phyloP scores from a whole-genome alignment of 2,113 vertebrate genomes.

The Ophthalmolycus amberensis region DNA sequence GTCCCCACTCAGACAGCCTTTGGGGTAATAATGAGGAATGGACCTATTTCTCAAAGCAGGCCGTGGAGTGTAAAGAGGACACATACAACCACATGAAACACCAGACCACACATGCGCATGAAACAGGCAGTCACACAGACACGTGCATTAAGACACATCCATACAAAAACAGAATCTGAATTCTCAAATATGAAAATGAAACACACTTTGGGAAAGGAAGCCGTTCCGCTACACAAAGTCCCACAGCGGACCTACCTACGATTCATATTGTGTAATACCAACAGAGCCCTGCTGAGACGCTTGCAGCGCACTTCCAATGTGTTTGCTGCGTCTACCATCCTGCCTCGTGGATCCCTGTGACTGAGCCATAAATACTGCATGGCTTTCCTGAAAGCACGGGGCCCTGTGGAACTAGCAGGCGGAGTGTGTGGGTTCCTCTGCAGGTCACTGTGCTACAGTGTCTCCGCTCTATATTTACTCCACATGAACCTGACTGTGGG shows the following conservation, averaged over 20 bases:
- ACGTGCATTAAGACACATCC: neutral
- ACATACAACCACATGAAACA: slow-evolving; percentile 45
- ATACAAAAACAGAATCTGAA: slow-evolving; percentile 10
- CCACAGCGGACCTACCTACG: slow-evolving; percentile 9
- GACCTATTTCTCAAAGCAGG: slow-evolving; percentile 63
- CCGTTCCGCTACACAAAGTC: slow-evolving; percentile 22
- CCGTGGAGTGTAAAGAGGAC: slow-evolving; percentile 59
- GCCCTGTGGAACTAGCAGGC: slow-evolving; percentile 72
- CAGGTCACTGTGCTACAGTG: slow-evolving; percentile 77
- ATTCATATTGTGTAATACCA: slow-evolving; percentile 54
- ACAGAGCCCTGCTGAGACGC: slow-evolving; percentile 45
- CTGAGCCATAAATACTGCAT: slow-evolving; percentile 79
- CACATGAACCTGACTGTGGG: slow-evolving; percentile 27
- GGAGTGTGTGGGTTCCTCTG: slow-evolving; percentile 72
- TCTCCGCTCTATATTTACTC: slow-evolving; percentile 73
- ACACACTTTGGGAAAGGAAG: slow-evolving; percentile 21
- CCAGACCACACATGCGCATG: neutral
- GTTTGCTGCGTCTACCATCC: slow-evolving; percentile 37
- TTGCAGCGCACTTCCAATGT: slow-evolving; percentile 40
- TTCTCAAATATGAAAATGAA: slow-evolving; percentile 19
- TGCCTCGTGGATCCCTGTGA: slow-evolving; percentile 44
- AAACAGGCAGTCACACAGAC: slow-evolving; percentile 17
- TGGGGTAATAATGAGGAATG: slow-evolving; percentile 68
- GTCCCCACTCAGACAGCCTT: slow-evolving; percentile 72
- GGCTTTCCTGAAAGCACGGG: slow-evolving; percentile 71